These are phyloP conservation scores for Fissipunctia ypsillon DNA, from an alignment of 2,888 invertebrate genomes.

Conservation along the genomic window DNA sequence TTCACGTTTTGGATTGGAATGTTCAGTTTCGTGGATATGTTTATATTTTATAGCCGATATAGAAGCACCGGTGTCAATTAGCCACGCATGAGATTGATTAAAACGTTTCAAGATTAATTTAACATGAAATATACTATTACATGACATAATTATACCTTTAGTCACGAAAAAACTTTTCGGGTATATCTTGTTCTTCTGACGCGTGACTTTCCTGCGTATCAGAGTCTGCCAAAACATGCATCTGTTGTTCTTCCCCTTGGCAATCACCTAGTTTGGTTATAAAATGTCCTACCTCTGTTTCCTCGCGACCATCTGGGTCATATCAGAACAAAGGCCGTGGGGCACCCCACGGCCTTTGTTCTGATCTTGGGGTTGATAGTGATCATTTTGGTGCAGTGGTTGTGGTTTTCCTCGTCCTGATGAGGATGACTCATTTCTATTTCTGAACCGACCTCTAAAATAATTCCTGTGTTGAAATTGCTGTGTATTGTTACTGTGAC, in stretches of 20 bases:
- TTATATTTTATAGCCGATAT: conserved; percentile 21
- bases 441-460: no score
- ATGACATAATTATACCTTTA: background rate
- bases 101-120: conserved; percentile 2
- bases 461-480: no score
- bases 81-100: background rate
- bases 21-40: background rate
- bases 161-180: background rate
- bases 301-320: background rate
- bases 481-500: no score
- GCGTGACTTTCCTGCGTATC: background rate
- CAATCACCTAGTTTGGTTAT: background rate
- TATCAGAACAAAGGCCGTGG: no score
- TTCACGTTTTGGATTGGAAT: conserved; percentile 7
- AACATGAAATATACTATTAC: background rate
- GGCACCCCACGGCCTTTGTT: background rate
- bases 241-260: background rate
- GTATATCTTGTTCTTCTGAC: background rate
- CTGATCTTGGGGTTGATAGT: background rate
- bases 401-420: no score
- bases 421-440: no score
- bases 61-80: conserved; percentile 23
- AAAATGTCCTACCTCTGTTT: background rate
- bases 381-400: background rate
- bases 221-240: background rate